These are phyloP conservation scores for Sitta carolinensis DNA, from an alignment of 2,797 vertebrate genomes.

Conservation along the genomic window DNA sequence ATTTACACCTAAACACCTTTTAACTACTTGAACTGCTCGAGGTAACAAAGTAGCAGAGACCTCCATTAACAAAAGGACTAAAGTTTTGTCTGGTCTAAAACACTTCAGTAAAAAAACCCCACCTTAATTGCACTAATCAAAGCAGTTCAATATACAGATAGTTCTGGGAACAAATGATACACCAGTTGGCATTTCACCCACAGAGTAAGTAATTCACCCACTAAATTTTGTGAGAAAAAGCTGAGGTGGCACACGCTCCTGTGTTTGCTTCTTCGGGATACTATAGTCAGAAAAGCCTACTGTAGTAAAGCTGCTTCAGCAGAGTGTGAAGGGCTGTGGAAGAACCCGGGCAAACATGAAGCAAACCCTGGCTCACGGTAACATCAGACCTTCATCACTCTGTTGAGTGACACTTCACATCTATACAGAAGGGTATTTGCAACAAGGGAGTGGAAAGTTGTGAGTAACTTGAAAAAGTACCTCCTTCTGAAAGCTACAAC, in stretches of 20 bases:
- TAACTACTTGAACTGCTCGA: not conserved
- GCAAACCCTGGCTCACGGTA: not conserved
- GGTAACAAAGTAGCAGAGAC: not conserved
- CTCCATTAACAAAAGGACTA: rapidly evolving
- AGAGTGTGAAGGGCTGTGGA: not conserved
- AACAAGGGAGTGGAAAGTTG: not conserved
- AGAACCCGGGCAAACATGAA: not conserved
- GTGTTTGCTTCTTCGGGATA: not conserved
- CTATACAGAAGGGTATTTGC: not conserved
- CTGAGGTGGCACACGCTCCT: not conserved
- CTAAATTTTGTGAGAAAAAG: not conserved
- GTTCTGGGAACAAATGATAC: not conserved
- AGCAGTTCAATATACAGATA: not conserved
- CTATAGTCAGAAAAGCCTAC: not conserved
- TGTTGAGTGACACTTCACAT: not conserved
- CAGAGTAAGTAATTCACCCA: not conserved
- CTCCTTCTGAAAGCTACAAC: not conserved
- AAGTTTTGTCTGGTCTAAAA: not conserved
- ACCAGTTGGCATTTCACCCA: not conserved
- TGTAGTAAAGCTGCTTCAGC: not conserved
- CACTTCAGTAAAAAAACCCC: not conserved
- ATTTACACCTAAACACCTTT: not conserved
- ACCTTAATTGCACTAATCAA: not conserved
- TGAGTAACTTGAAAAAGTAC: not conserved
- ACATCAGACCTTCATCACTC: not conserved